Evolutionary conservation across 2,888 invertebrate species (phyloP).

Genomic region (Leptopilina drosophilae): DNA sequence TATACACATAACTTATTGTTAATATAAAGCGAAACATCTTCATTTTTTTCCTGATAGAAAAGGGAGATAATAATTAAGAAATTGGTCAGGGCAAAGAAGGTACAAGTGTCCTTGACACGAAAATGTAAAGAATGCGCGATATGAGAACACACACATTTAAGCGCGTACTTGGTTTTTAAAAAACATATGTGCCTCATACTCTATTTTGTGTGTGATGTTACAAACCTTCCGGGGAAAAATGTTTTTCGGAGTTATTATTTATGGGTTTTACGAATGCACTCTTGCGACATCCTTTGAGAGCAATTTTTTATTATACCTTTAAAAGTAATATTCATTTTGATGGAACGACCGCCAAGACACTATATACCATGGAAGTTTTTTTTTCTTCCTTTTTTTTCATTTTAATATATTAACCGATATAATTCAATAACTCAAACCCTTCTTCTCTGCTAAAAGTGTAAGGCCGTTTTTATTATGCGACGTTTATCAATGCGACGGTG

Average conservation of each 20-base stretch:
- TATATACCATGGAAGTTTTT: conserved; percentile 17
- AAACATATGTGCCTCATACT: background rate
- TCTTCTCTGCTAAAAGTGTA: conserved; percentile 28
- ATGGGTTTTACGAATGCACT: conserved; percentile 19
- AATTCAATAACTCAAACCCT: conserved; percentile 34
- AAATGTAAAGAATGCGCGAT: conserved; percentile 10
- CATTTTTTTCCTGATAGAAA: conserved; percentile 5
- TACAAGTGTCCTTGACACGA: conserved; percentile 16
- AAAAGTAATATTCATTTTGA: conserved; percentile 40
- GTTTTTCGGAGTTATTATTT: conserved; percentile 26
- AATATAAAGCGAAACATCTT: conserved; percentile 7
- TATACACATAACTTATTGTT: background rate
- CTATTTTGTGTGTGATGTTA: conserved; percentile 1
- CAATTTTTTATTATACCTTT: conserved; percentile 29
- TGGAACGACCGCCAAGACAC: conserved; percentile 36
- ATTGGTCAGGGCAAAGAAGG: conserved; percentile 32
- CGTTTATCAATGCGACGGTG: conserved; percentile 30
- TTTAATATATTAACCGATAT: conserved; percentile 8
- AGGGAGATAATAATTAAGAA: background rate
- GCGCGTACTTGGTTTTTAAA: too few species aligned
- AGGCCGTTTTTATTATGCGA: conserved; percentile 33
- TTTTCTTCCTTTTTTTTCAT: too few species aligned
- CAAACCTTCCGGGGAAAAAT: conserved; percentile 30
- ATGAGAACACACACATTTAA: background rate
- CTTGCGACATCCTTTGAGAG: conserved; percentile 21